A percentile compares a stretch with the other conserved stretches of the same genome.
Conservation (phyloP, 2,113 vertebrate species). For the Podarcis muralis region DNA sequence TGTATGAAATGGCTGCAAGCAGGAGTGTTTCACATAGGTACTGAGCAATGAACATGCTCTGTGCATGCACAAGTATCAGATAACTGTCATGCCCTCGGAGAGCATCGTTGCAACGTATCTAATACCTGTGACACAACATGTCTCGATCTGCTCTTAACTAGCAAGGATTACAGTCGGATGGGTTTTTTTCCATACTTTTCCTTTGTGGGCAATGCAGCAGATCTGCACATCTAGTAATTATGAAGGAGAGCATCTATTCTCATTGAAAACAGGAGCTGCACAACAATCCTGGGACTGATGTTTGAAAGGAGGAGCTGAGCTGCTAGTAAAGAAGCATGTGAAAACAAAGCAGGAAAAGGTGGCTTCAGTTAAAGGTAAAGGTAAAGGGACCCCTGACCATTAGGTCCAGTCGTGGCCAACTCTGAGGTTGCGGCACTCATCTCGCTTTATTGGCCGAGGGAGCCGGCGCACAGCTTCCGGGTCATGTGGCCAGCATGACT, state of each 20-base stretch:
- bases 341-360: not conserved
- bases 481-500: too few relatives aligned
- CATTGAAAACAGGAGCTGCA: slow-evolving; percentile 31
- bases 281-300: not conserved
- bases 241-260: not conserved
- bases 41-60: not conserved
- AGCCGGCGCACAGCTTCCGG: too few relatives aligned
- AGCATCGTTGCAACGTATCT: slow-evolving; percentile 12
- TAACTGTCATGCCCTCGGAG: slow-evolving; percentile 11
- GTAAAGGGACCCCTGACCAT: too few relatives aligned
- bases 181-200: slow-evolving; percentile 50
- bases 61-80: not conserved
- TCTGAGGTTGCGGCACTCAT: too few relatives aligned
- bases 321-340: not conserved
- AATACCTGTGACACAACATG: slow-evolving; percentile 33
- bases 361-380: not conserved
- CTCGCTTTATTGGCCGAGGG: too few relatives aligned
- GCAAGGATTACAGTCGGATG: slow-evolving; percentile 39
- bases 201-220: slow-evolving; percentile 39
- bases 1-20: fast-evolving
- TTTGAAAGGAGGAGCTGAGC: not conserved
- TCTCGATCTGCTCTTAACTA: slow-evolving; percentile 52
- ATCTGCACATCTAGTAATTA: slow-evolving; percentile 44
- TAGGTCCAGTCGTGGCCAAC: too few relatives aligned
- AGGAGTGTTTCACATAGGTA: not conserved